Percentiles rank a stretch among this genome's conserved stretches.
These are phyloP conservation scores for Punctoribates punctum DNA, from an alignment of 2,888 invertebrate genomes.

Conservation along the genomic window DNA sequence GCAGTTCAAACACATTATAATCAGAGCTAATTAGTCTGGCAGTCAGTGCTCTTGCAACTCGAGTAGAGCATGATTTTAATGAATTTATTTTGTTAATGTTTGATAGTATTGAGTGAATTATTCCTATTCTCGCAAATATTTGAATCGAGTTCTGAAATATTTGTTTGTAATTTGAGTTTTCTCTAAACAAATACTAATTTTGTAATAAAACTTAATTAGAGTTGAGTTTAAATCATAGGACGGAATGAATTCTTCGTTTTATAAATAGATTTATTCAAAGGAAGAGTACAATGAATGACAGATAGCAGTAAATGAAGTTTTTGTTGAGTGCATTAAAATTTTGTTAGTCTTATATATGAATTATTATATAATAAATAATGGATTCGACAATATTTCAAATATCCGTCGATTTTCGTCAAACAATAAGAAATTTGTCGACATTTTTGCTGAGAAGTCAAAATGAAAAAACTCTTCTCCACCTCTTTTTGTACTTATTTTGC, in stretches of 20 bases:
- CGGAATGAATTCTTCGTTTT: not conserved
- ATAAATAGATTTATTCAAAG: constrained; percentile 1
- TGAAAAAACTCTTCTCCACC: not conserved
- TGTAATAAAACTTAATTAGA: too few relatives aligned
- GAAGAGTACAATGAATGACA: not conserved
- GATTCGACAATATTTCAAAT: constrained; percentile 5
- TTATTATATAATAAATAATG: not conserved
- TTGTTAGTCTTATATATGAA: not conserved
- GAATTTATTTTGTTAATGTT: too few relatives aligned
- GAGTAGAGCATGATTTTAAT: too few relatives aligned
- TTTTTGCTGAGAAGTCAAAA: not conserved
- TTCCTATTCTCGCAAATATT: too few relatives aligned
- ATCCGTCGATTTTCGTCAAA: not conserved
- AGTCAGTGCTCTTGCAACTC: too few relatives aligned
- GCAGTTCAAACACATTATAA: too few relatives aligned
- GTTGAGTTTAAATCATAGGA: too few relatives aligned
- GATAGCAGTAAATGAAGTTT: not conserved
- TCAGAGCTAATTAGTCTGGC: too few relatives aligned
- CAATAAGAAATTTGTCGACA: not conserved
- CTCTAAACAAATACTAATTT: too few relatives aligned
- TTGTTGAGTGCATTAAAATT: not conserved
- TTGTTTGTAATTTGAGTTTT: too few relatives aligned
- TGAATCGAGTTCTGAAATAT: too few relatives aligned
- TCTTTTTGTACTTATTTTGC: not conserved
- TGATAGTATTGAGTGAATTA: too few relatives aligned